phyloP scores from a whole-genome alignment of 2,888 invertebrate species.

The Cordilura impudica region DNA sequence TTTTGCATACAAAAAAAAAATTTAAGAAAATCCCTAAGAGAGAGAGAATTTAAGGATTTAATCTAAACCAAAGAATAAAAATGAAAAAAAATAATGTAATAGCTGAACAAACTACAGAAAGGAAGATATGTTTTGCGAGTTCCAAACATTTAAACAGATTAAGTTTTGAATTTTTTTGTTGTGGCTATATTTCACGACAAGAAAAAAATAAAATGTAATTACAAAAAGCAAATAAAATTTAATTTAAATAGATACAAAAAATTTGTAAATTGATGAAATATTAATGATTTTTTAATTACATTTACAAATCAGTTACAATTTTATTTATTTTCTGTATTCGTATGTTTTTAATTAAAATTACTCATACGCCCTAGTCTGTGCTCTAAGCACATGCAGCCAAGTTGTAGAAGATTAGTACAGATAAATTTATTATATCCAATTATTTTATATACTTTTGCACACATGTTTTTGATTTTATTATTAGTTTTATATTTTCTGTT shows the following conservation, averaged over 20 bases:
- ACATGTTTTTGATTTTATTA: too few relatives aligned
- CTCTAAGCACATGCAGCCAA: too few relatives aligned
- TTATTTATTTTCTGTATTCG: neutral
- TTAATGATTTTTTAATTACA: constrained; percentile 17
- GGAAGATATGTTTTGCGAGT: constrained; percentile 8
- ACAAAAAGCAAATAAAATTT: neutral
- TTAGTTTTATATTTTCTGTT: neutral
- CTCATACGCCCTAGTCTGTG: too few relatives aligned
- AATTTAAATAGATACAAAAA: neutral
- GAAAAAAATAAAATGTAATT: constrained; percentile 20
- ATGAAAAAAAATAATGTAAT: neutral
- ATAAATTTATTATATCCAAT: constrained; percentile 11
- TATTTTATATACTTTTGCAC: constrained; percentile 3
- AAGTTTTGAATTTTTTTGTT: constrained; percentile 36
- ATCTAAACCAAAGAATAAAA: constrained; percentile 29
- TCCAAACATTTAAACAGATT: constrained; percentile 41
- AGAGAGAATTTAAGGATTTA: constrained; percentile 17
- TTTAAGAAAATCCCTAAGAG: constrained; percentile 16
- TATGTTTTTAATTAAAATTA: too few relatives aligned
- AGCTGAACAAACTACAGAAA: neutral
- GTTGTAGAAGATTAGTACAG: neutral
- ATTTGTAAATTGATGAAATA: neutral
- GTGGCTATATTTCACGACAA: neutral
- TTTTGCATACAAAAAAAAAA: constrained; percentile 48
- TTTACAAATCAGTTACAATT: neutral